phyloP scores from a whole-genome alignment of 2,888 invertebrate genomes.

The Drosophila neotestacea region DNA sequence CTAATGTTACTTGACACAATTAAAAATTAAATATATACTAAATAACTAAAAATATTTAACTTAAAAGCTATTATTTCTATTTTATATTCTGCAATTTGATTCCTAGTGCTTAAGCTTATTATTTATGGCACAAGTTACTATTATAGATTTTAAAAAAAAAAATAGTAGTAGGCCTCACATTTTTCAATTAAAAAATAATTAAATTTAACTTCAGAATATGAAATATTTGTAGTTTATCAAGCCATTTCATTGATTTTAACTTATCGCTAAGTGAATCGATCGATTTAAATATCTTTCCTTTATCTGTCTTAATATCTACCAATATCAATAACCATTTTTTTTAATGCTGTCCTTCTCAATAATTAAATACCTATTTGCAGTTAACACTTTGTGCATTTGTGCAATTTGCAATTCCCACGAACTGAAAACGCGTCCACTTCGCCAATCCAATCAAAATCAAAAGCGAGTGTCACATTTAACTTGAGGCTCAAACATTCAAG shows the following conservation, averaged over 20 bases:
- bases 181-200: no score
- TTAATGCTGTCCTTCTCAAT: background rate
- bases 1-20: no score
- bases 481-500: conserved; percentile 78
- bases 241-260: background rate
- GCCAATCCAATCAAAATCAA: conserved; percentile 59
- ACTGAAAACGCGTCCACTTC: conserved; percentile 36
- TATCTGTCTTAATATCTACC: background rate
- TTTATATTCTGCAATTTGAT: no score
- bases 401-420: conserved; percentile 59
- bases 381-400: conserved; percentile 9
- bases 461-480: conserved; percentile 80
- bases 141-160: no score
- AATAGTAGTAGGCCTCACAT: no score
- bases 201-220: background rate
- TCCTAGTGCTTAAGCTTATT: no score
- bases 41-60: no score
- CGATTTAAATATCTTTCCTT: no score
- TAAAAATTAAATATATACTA: no score
- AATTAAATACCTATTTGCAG: conserved; percentile 8
- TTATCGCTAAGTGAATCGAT: background rate
- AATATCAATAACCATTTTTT: background rate
- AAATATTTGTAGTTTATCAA: background rate
- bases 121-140: no score
- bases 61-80: no score